Base-by-base conservation (phyloP, 2,888 invertebrate species). In the Lepidochrysops patricia region DNA sequence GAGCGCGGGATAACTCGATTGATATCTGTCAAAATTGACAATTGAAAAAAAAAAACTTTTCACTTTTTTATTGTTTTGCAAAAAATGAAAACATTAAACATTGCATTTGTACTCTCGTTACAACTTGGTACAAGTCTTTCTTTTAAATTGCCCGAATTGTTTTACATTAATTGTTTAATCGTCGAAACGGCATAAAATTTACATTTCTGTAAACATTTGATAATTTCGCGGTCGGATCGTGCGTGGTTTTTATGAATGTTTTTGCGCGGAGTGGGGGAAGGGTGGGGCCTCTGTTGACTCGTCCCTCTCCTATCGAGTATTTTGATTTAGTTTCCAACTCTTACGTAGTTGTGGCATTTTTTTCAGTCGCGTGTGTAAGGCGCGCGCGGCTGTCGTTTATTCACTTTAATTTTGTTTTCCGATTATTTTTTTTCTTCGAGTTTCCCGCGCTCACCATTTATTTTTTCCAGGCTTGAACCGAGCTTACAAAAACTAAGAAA, bases 301-400 rank as follows among this genome's bases (percentile, higher is more conserved):
- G 88, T 86, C 88, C 88, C 88, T 87, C 87, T 84, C 76, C 84
- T 83, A 86, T 84, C 83, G 78, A 76, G 84, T 89, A 89, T 89
- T 89, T 88, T 89, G 88, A 89, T 88, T 89, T 89, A 89, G 88
- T 88, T 89, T 88, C 84, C 79, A 76, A 87, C 79, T 82, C 86
- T 87, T 87, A 88, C 87, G 86, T 83, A 82, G 86, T 83, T 87
- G 86, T 83, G 79, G 85, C 80, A 80, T 80, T 84, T 89, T 87
- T 89, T 89, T 87, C 87, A 89, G 89, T 88, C 87, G 87, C 88
- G 87, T 83, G 84, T 77, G 79, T 79, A 73, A 73, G 70, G 74
- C 83, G 86, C 86, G 85, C 86, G 85, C 85, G 84, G 69, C 82
- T 77, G 75, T 75, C 73, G 75, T 68, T 74, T 76, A 74, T 15